Conservation (phyloP, 2,113 vertebrate species). For the Anguilla rostrata region DNA sequence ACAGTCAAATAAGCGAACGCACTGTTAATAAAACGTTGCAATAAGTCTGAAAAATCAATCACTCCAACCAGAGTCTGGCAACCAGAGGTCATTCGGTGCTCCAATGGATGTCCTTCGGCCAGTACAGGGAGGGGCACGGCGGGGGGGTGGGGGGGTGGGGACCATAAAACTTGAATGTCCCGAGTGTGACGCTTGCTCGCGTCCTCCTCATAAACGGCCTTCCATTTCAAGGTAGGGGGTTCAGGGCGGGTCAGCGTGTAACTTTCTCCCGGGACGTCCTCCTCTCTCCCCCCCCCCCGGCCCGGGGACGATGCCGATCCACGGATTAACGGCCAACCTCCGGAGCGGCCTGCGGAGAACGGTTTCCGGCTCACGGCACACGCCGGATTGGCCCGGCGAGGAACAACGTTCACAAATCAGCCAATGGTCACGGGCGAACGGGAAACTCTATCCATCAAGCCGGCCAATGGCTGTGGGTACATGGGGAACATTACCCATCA, state of each 20-base stretch:
- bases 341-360: conserved; percentile 56
- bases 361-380: conserved; percentile 69
- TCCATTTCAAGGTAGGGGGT: conserved; percentile 37
- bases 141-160: no score
- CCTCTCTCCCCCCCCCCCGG: conserved; percentile 22
- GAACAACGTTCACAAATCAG: conserved; percentile 65
- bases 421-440: conserved; percentile 46
- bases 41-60: conserved; percentile 15
- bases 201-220: conserved; percentile 34
- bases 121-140: background rate
- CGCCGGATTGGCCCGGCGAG: conserved; percentile 66
- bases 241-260: conserved; percentile 41
- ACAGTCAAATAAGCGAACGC: conserved; percentile 26
- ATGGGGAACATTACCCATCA: background rate
- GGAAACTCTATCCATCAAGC: conserved; percentile 51
- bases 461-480: background rate
- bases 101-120: conserved; percentile 33
- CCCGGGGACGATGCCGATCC: conserved; percentile 61
- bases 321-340: conserved; percentile 66
- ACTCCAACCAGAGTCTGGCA: background rate
- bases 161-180: conserved; percentile 9
- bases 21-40: conserved; percentile 46
- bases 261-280: conserved; percentile 26
- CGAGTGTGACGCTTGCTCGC: background rate
- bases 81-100: conserved; percentile 1